Conservation (phyloP, 1,140 invertebrate genomes). For the Leptinotarsa defecta region DNA sequence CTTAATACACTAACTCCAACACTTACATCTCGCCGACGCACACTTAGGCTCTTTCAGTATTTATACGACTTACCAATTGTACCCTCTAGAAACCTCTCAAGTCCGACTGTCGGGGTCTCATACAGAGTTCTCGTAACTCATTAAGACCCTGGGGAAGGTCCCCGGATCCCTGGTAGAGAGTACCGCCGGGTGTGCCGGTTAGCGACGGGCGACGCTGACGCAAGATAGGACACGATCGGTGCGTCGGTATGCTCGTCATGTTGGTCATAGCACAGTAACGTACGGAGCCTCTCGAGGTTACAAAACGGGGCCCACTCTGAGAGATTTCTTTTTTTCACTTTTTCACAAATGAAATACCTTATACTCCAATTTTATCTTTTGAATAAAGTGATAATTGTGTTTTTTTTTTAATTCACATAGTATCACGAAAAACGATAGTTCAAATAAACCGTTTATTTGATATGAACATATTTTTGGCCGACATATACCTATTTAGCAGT, state of each 20-base stretch:
- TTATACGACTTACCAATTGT: not conserved
- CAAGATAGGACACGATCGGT: conserved; percentile 26
- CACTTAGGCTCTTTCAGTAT: not conserved
- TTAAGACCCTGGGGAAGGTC: conserved; percentile 41
- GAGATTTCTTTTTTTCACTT: not conserved
- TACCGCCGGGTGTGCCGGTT: conserved; percentile 39
- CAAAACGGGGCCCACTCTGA: conserved; percentile 45
- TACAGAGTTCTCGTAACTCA: conserved; percentile 33
- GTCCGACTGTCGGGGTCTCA: conserved; percentile 39
- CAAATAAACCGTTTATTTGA: too few relatives aligned
- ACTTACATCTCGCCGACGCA: conserved; percentile 6
- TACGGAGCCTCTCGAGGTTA: conserved; percentile 30
- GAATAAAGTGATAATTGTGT: too few relatives aligned
- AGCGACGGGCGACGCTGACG: conserved; percentile 26
- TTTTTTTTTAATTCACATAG: too few relatives aligned
- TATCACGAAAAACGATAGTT: too few relatives aligned
- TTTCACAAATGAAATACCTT: too few relatives aligned
- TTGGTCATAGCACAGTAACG: conserved; percentile 46
- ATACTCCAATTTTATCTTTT: too few relatives aligned
- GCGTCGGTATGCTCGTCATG: conserved; percentile 36
- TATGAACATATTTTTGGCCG: too few relatives aligned
- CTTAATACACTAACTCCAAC: not conserved
- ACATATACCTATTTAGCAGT: too few relatives aligned
- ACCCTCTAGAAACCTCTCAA: conserved; percentile 27
- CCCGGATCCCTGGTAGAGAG: conserved; percentile 48